These are phyloP conservation scores for Notarius quadriscutis DNA, from an alignment of 2,113 vertebrate genomes.

Conservation along the genomic window DNA sequence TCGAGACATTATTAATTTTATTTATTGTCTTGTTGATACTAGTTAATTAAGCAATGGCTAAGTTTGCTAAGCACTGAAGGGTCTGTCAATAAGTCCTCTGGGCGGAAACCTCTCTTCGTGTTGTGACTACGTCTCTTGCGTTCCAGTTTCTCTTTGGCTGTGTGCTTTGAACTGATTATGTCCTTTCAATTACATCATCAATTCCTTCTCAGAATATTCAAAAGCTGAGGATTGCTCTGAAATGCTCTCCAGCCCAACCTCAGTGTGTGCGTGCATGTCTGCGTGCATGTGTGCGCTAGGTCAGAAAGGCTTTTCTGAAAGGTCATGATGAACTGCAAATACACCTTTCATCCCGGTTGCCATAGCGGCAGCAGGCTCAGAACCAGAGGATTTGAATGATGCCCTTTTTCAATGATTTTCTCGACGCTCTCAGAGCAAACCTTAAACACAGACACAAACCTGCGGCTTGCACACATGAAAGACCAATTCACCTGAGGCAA, in stretches of 20 bases:
- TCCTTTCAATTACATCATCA: not conserved
- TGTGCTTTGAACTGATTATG: not conserved
- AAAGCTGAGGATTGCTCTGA: not conserved
- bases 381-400: constrained; percentile 2
- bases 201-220: not conserved
- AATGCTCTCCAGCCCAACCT: not conserved
- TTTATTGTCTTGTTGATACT: too few species aligned
- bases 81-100: too few species aligned
- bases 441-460: not conserved
- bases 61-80: too few species aligned
- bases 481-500: not conserved
- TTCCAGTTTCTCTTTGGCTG: not conserved
- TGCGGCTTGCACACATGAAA: not conserved
- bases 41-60: too few species aligned
- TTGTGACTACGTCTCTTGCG: too few species aligned
- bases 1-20: too few species aligned
- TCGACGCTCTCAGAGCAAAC: not conserved
- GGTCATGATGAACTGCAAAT: constrained; percentile 32
- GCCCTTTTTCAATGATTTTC: not conserved
- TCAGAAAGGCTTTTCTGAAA: constrained; percentile 46
- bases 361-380: constrained; percentile 26
- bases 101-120: too few species aligned
- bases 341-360: constrained; percentile 48
- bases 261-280: constrained; percentile 6
- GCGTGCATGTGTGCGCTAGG: constrained; percentile 10